Evolutionary conservation across 2,113 vertebrate species (phyloP), one percentile per base, ranked within the genome.

Genomic region (Cyphomyrus discorhynchus): DNA sequence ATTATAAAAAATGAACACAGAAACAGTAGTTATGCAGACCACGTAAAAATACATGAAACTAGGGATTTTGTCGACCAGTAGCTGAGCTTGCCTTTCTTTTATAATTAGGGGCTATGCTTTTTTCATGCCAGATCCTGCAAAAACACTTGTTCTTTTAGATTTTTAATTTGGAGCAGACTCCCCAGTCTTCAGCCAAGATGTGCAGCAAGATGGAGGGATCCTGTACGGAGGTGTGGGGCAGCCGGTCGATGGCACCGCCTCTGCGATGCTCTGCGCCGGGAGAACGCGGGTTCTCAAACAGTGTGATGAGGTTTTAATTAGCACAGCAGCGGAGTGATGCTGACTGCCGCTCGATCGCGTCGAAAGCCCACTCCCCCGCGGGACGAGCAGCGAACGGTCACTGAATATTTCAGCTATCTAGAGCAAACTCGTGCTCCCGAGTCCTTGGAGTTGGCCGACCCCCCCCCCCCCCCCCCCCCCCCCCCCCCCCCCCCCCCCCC

Each of bases 231-330:
- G 9, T 46, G 46, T 49, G 46, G 31, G 35, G 88, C 19, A 31
- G 47, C 24, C 21, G 3, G 47, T 86, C n/a, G 13, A 86, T 50
- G 83, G n/a, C 3, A 13, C 46, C 1, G 3, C 46, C 82, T 47
- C 82, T 1, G 82, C 19, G 46, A 5, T 8, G 21, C 8, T 47
- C 45, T 6, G 46, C 17, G 27, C 21, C 2, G 11, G 45, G 21
- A n/a, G 45, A 86, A 13, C 3, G n/a, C 83, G 6, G 21, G 13
- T 86, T 17, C 83, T 24, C 83, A 86, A 86, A 50, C 83, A 15
- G 17, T 13, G 46, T 86, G 83, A 86, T 46, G 31, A 80, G 74
- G 47, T 31, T 86, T 86, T 86, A 86, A 86, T 86, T 86, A 86
- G 47, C 21, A 47, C n/a, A 24, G 45, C 47, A 1, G 24, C n/a